Conservation (phyloP, 2,113 vertebrate genomes). For the Cercopithecus mona region DNA sequence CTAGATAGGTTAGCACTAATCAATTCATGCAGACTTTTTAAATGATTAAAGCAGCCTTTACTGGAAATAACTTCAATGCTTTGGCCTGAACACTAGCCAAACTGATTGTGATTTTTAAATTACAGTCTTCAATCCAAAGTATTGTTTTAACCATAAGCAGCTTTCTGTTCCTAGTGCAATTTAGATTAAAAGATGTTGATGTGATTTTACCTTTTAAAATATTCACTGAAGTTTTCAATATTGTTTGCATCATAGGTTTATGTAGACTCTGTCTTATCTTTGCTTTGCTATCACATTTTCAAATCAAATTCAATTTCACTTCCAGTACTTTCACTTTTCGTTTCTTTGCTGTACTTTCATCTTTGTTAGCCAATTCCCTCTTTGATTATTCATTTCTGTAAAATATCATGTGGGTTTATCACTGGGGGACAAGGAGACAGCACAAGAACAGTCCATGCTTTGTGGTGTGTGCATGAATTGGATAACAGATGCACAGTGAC, state of each 20-base stretch:
- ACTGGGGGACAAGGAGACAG: neutral
- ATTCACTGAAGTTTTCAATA: constrained; percentile 8
- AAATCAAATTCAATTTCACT: constrained; percentile 54
- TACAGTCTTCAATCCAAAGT: constrained; percentile 38
- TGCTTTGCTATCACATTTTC: constrained; percentile 40
- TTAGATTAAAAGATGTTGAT: constrained; percentile 35
- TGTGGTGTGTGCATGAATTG: constrained; percentile 8
- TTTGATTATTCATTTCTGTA: constrained; percentile 29
- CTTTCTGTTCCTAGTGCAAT: constrained; percentile 19
- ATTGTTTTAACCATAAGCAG: constrained; percentile 1
- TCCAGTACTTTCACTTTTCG: constrained; percentile 15
- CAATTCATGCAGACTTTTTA: constrained; percentile 1
- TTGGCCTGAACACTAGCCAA: constrained; percentile 31
- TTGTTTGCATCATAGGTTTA: neutral
- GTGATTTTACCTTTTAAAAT: neutral
- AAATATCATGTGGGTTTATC: constrained; percentile 19
- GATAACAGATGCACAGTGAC: constrained; percentile 3
- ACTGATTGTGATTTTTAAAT: constrained; percentile 29
- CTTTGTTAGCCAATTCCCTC: constrained; percentile 32
- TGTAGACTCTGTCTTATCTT: neutral
- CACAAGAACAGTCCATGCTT: neutral
- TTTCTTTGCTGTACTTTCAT: constrained; percentile 38
- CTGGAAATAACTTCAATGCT: constrained; percentile 33
- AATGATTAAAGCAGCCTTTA: constrained; percentile 53
- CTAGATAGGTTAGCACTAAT: neutral